Conservation (phyloP, 2,113 vertebrate species). For the zebrafish (Danio rerio) region DNA sequence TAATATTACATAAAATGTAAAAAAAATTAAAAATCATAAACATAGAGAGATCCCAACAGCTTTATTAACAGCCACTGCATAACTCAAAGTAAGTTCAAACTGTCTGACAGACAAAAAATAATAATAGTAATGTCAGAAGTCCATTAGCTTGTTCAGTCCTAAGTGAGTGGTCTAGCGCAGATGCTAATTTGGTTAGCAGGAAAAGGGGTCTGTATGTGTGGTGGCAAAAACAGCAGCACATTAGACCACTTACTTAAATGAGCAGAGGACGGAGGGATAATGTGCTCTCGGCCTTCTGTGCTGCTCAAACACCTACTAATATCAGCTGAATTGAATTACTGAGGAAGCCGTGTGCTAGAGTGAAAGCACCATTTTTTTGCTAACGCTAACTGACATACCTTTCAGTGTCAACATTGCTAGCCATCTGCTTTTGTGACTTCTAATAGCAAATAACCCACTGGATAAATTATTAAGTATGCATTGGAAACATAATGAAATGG, state of each 20-base stretch:
- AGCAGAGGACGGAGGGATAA: conserved; percentile 32
- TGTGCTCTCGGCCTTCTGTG: not conserved
- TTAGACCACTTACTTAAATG: conserved; percentile 45
- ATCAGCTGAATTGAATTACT: conserved; percentile 18
- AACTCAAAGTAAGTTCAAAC: not conserved
- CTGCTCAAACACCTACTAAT: conserved; percentile 15
- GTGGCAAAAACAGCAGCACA: conserved; percentile 24
- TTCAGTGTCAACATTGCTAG: not conserved
- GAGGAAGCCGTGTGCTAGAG: not conserved
- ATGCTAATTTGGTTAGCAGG: conserved; percentile 37
- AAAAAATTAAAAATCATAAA: too few relatives aligned
- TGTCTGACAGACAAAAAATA: not conserved
- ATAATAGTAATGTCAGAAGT: not conserved
- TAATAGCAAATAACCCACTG: not conserved
- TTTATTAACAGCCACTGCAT: not conserved
- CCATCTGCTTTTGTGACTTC: not conserved
- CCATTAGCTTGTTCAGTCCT: conserved; percentile 28
- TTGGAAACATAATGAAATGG: too few relatives aligned
- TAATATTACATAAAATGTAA: too few relatives aligned
- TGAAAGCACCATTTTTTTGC: not conserved
- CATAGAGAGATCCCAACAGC: not conserved
- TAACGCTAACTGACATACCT: conserved; percentile 3
- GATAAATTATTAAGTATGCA: conserved; percentile 1
- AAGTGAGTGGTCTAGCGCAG: conserved; percentile 15
- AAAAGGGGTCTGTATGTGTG: conserved; percentile 22